Base-by-base conservation (phyloP, 2,797 vertebrate genomes). In the Neostethus bicornis region DNA sequence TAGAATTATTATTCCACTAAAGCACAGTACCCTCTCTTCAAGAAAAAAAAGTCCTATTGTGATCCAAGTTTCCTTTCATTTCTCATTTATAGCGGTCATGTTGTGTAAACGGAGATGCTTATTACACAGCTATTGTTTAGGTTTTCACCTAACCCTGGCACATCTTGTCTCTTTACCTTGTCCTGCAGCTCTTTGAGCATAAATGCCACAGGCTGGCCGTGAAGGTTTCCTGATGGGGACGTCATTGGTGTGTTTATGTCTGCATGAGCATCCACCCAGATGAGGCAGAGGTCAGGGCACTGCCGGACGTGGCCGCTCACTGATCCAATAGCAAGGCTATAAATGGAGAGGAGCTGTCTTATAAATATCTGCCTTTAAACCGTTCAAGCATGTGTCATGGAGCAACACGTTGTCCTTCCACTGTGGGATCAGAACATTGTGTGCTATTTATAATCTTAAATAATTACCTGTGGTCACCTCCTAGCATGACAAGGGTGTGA, bases 261-360 rank as follows among this genome's bases (percentile, higher is more conserved):
- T 1, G 96, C 94, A 0, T 99, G 97, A 0, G 97, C 97, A 16
- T 99, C 97, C 10, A 99, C 94, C 97, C 97, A 99, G 80, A 99
- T 95, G 48, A 99, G 85, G 55, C 95, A 94, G 3, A 99, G 90
- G 75, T 97, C 94, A 1, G 96, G 94, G 80, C 91, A 93, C 68
- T 96, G 96, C 73, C 78, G 91, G 39, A 94, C 90, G 0, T 99
- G 97, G 39, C 97, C 97, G 2, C 82, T 91, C 77, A 99, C 90
- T 4, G 97, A 96, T 20, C 97, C 97, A 2, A 98, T 91, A 0
- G 93, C 97, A 69, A 99, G 91, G 86, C 97, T 99, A 72, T 16
- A 84, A 83, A 42, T 51, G 16, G 37, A 50, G 5, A 34, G 49
- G 25, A 24, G 45, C 3, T 14, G 14, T 0, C 7, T 23, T 37